Evolutionary conservation across 1,140 invertebrate species (phyloP).

Genomic region (Zelostemma sp.): DNA sequence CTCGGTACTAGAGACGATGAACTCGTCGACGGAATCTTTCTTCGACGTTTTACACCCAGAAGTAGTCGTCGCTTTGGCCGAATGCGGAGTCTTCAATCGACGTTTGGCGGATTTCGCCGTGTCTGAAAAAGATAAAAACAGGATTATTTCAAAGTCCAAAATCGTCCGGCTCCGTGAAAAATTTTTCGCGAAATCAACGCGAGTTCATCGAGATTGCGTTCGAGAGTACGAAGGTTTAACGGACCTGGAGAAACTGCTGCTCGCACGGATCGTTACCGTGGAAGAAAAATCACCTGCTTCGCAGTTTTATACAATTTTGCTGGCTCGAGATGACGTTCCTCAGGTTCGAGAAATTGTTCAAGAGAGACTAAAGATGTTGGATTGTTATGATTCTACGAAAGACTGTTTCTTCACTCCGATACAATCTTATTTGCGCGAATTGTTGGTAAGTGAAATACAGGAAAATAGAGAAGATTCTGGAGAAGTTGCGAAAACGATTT

Average conservation of each 20-base stretch:
- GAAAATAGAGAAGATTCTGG: too few relatives aligned
- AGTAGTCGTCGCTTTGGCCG: slow-evolving; percentile 15
- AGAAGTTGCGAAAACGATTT: not conserved
- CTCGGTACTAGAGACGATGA: not conserved
- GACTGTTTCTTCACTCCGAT: too few relatives aligned
- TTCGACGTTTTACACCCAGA: slow-evolving; percentile 14
- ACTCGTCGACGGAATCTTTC: not conserved
- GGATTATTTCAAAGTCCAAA: not conserved
- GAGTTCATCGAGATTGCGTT: not conserved
- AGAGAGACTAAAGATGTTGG: slow-evolving; percentile 6
- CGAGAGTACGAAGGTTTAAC: not conserved
- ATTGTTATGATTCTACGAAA: too few relatives aligned
- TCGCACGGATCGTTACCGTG: not conserved
- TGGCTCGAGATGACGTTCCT: slow-evolving; percentile 25
- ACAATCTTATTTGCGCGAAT: not conserved
- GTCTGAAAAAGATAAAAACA: not conserved
- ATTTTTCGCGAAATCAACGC: not conserved
- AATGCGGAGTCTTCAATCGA: slow-evolving; percentile 12
- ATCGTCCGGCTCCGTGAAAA: not conserved
- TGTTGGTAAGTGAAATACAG: slow-evolving; percentile 1
- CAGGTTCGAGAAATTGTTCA: slow-evolving; percentile 23
- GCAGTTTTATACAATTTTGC: slow-evolving; percentile 3
- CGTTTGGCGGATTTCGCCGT: not conserved
- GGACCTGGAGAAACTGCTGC: not conserved
- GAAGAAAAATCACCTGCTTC: not conserved